These are phyloP conservation scores for Hydrophis major DNA, from an alignment of 2,797 vertebrate genomes.

Conservation along the genomic window DNA sequence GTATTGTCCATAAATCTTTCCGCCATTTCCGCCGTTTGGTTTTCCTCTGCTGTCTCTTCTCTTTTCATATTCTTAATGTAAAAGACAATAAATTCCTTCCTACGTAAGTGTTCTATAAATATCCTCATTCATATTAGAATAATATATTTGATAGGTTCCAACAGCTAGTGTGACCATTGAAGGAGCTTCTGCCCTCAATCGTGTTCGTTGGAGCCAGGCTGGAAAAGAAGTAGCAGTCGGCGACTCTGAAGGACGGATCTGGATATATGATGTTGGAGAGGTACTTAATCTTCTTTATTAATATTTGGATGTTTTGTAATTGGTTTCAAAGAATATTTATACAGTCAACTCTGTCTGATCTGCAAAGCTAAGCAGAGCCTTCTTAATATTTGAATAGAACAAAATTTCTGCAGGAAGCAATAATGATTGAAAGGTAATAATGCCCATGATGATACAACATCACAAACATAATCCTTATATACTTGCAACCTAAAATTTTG, in stretches of 20 bases:
- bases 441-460: background rate
- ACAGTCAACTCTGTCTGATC: background rate
- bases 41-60: constrained; percentile 32
- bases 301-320: background rate
- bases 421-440: background rate
- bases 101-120: background rate
- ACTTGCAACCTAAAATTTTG: background rate
- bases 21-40: background rate
- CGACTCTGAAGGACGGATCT: constrained; percentile 94
- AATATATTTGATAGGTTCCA: constrained; percentile 80
- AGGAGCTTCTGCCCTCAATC: constrained; percentile 92
- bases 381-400: background rate
- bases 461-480: background rate
- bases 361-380: background rate
- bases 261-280: constrained; percentile 98
- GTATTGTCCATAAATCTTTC: constrained; percentile 37
- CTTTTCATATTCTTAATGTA: constrained; percentile 44
- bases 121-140: constrained; percentile 37
- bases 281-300: constrained; percentile 62
- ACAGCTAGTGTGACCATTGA: constrained; percentile 93
- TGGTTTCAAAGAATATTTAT: background rate
- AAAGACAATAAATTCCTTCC: constrained; percentile 53
- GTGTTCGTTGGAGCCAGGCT: constrained; percentile 91
- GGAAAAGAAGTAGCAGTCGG: constrained; percentile 96
- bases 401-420: background rate